phyloP scores from a whole-genome alignment of 2,113 vertebrate genomes.

The Cavia aperea region DNA sequence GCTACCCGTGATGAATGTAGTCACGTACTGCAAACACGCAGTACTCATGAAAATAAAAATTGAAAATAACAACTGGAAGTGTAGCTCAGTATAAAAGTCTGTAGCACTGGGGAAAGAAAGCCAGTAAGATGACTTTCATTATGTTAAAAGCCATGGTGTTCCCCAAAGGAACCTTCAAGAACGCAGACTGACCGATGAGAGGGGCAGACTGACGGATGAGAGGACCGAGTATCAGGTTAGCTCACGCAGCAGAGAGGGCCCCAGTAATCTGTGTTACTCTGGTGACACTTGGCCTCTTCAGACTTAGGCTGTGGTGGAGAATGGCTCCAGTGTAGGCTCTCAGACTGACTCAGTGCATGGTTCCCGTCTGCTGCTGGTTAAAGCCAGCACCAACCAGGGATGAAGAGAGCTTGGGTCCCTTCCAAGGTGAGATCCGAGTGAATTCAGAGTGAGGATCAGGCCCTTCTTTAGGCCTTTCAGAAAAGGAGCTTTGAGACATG shows the following conservation, averaged over 20 bases:
- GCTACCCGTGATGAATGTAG: neutral
- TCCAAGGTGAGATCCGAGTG: slow-evolving; percentile 69
- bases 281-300: neutral
- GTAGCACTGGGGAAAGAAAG: neutral
- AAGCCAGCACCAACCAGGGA: slow-evolving; percentile 51
- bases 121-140: neutral
- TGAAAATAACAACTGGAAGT: neutral
- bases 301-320: neutral
- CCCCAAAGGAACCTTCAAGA: neutral
- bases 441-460: slow-evolving; percentile 68
- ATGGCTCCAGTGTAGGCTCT: neutral
- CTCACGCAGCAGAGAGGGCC: neutral
- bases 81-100: neutral
- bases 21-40: neutral
- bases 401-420: slow-evolving; percentile 50
- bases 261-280: neutral
- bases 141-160: neutral
- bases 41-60: neutral
- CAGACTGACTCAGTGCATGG: neutral
- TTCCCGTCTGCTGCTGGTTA: slow-evolving; percentile 18
- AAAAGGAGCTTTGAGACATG: slow-evolving; percentile 52
- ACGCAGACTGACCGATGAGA: neutral
- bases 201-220: neutral
- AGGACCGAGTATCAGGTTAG: slow-evolving; percentile 23
- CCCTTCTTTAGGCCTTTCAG: slow-evolving; percentile 62